These are phyloP conservation scores for Oncorhynchus masou DNA, from an alignment of 2,113 vertebrate genomes.

Conservation along the genomic window DNA sequence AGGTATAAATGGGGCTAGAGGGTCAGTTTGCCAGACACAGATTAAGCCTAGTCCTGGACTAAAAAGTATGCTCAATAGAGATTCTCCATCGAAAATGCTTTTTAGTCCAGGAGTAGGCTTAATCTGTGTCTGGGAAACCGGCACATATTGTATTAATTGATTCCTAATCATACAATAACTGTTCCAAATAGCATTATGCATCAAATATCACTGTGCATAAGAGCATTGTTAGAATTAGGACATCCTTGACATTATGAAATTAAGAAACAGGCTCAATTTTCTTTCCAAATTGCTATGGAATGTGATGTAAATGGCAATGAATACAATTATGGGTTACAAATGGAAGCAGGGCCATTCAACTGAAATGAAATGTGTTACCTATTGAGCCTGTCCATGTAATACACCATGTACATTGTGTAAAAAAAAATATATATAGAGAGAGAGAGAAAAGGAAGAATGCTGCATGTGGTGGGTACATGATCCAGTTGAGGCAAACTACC, in stretches of 20 bases:
- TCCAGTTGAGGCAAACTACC: background rate
- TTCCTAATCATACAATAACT: no score
- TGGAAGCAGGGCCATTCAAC: background rate
- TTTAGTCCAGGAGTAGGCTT: no score
- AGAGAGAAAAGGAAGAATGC: background rate
- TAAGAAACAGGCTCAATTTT: constrained; percentile 4
- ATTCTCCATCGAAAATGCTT: no score
- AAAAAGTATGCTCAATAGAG: background rate
- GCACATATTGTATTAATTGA: background rate
- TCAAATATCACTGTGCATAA: no score
- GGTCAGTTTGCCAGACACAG: no score
- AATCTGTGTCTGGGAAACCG: no score
- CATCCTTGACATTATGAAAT: constrained; percentile 1
- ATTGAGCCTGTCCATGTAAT: no score
- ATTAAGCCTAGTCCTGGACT: background rate
- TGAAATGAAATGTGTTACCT: background rate
- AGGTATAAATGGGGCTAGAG: no score
- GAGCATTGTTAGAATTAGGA: background rate
- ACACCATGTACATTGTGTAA: constrained; percentile 23
- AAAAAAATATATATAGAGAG: constrained; percentile 8
- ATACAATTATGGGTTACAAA: constrained; percentile 17
- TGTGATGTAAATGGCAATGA: constrained; percentile 60
- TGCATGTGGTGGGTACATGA: background rate
- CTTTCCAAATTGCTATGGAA: constrained; percentile 54
- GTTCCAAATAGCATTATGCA: no score